A percentile compares a stretch with the other conserved stretches of the same genome.
phyloP scores from a whole-genome alignment of 2,113 vertebrate species.

The Holacanthus passer region DNA sequence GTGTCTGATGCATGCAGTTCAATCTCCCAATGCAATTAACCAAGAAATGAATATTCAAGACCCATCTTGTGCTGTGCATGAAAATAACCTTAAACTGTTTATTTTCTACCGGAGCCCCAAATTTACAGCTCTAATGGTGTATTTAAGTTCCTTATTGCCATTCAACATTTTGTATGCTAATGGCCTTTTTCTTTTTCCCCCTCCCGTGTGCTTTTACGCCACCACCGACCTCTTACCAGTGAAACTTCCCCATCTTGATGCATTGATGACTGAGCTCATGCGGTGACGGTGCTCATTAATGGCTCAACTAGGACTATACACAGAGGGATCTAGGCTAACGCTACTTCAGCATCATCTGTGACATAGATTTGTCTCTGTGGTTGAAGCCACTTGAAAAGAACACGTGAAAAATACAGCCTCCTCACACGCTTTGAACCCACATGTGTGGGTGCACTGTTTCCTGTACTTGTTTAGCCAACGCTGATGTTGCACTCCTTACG shows the following conservation, averaged over 20 bases:
- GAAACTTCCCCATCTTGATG: background rate
- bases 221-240: slow-evolving; percentile 1
- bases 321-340: slow-evolving; percentile 9
- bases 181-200: background rate
- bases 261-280: slow-evolving; percentile 15
- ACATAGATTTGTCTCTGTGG: slow-evolving; percentile 32
- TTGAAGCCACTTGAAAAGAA: slow-evolving; percentile 24
- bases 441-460: slow-evolving; percentile 24
- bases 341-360: slow-evolving; percentile 10
- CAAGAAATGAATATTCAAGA: slow-evolving; percentile 54
- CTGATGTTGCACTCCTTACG: background rate
- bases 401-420: background rate
- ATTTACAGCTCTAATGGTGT: slow-evolving; percentile 42
- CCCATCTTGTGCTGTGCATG: slow-evolving; percentile 17
- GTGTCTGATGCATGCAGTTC: slow-evolving; percentile 22
- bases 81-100: slow-evolving; percentile 32
- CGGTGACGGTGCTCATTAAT: slow-evolving; percentile 45
- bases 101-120: slow-evolving; percentile 47
- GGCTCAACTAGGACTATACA: background rate
- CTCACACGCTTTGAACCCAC: slow-evolving; percentile 26
- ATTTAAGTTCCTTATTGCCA: slow-evolving; percentile 32
- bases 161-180: slow-evolving; percentile 42
- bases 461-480: slow-evolving; percentile 29
- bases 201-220: background rate
- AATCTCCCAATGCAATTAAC: slow-evolving; percentile 50